Base-by-base conservation (phyloP, 2,888 invertebrate genomes). In the Drosophila anomelani region DNA sequence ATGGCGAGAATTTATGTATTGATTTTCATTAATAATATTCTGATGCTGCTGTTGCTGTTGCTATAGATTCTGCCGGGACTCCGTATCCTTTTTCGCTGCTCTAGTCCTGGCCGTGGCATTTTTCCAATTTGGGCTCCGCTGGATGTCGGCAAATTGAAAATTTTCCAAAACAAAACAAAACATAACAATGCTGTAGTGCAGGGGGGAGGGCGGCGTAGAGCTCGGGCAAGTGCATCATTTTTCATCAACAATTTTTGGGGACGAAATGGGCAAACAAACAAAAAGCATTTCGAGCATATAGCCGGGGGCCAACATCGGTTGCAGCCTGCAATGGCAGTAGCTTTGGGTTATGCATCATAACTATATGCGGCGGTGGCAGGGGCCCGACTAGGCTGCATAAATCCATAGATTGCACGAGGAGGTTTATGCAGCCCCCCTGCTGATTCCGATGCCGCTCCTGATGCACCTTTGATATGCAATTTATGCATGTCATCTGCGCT, bases 391-490 rank as follows among this genome's bases (percentile, higher is more conserved):
- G 71, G 80, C 77, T 81, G 81, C 80, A 88, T 88, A 88, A 83
- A 88, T 85, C 84, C 76, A 82, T 81, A 84, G 88, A 85, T 88
- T 81, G 77, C 84, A 80, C 57, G 58, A 62, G 68, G 77, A 38
- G 41, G 51, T 67, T 53, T 68, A 69, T 55, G 49, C 62, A n/a
- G 47, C 20, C 38, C 44, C 56, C 56, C 60, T 51, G 66, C 61
- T 32, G 56, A 58, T 41, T 46, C 57, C 56, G 59, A 75, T 77
- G 83, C 76, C 78, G 83, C 67, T 68, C 64, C 39, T 77, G 75
- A 75, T 78, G 78, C 88, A 85, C 85, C 88, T 85, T 85, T 85
- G 84, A 88, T 84, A 84, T 88, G 85, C 85, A 86, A 86, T 86
- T 86, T 88, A 86, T 86, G 84, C 80, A 84, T 81, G 79, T 82